Base-by-base conservation (phyloP, 2,797 vertebrate species). In the Spea hammondii region DNA sequence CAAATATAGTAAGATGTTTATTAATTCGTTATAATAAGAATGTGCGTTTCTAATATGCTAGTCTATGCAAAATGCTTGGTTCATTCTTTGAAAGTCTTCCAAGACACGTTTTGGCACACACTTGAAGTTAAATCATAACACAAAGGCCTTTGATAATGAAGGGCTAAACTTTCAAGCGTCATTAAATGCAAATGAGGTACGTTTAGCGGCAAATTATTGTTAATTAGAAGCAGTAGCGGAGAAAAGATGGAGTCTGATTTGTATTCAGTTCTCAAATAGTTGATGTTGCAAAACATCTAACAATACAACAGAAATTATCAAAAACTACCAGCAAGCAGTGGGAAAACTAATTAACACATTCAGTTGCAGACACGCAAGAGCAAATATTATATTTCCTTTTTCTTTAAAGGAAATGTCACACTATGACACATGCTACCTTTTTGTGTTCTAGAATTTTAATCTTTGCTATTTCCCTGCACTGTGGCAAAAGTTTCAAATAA, bases 181-280 rank as follows among this genome's bases (percentile, higher is more conserved):
- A 80, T 80, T 80, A 80, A 80, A 80, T 75, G 79, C 67, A 80
- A 80, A 80, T 80, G 67, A 80, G 79, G 67, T 71, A 80, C 76
- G 76, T 71, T 80, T 75, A 80, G 72, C 73, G 45, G 60, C 67
- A 75, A 80, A 76, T 76, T 48, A 80, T 59, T 59, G 66, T 76
- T 32, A 80, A 80, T 80, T 80, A 80, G 14, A 60, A 65, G n/a
- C 12, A 46, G 60, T 57, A 11, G 8, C 12, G 76, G 71, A 72
- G 69, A 60, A 71, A 66, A 50, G 66, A 77, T 78, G 62, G 60
- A 11, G 51, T 46, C 57, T 66, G 7, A 57, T 53, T 72, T 65
- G 60, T 70, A 72, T 65, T 78, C 8, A 54, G 55, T 65, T 49
- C 49, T 54, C 13, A 65, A 77, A 77, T 70, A 65, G 32, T 70